These are phyloP conservation scores for Verasper variegatus DNA, from an alignment of 2,113 vertebrate species.

Conservation along the genomic window DNA sequence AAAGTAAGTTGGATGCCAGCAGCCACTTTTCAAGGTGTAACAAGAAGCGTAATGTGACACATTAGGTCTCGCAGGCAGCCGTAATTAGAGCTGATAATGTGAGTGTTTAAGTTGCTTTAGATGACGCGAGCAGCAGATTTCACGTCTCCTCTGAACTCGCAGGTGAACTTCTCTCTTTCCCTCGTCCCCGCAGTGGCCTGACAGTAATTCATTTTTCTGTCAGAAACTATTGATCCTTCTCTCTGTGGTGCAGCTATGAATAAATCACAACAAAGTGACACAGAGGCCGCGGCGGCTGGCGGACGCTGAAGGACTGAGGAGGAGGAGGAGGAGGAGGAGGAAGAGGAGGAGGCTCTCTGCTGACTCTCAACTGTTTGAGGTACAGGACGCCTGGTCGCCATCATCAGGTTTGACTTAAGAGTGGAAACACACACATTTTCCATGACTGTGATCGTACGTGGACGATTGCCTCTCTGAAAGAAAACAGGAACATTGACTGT, in stretches of 20 bases:
- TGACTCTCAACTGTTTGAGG: background rate
- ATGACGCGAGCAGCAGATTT: constrained; percentile 24
- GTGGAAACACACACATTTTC: background rate
- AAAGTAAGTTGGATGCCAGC: too few species aligned
- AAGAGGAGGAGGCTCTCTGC: background rate
- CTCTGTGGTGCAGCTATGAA: constrained; percentile 59
- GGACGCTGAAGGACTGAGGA: constrained; percentile 11
- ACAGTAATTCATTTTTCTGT: constrained; percentile 66
- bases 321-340: constrained; percentile 8
- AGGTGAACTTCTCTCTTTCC: constrained; percentile 50
- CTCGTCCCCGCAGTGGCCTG: constrained; percentile 25
- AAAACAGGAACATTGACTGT: too few species aligned
- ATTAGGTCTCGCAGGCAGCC: background rate
- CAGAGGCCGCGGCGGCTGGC: constrained; percentile 51
- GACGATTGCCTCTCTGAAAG: background rate
- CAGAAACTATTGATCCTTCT: constrained; percentile 71
- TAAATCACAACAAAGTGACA: constrained; percentile 75
- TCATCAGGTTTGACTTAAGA: background rate
- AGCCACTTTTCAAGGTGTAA: too few species aligned
- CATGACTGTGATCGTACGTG: too few species aligned
- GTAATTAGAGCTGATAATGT: background rate
- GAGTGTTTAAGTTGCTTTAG: background rate
- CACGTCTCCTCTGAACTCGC: constrained; percentile 43
- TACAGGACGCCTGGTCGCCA: background rate
- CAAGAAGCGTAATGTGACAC: background rate